These are phyloP conservation scores for Chamaetylas fuelleborni DNA, from an alignment of 2,113 vertebrate species.

Conservation along the genomic window DNA sequence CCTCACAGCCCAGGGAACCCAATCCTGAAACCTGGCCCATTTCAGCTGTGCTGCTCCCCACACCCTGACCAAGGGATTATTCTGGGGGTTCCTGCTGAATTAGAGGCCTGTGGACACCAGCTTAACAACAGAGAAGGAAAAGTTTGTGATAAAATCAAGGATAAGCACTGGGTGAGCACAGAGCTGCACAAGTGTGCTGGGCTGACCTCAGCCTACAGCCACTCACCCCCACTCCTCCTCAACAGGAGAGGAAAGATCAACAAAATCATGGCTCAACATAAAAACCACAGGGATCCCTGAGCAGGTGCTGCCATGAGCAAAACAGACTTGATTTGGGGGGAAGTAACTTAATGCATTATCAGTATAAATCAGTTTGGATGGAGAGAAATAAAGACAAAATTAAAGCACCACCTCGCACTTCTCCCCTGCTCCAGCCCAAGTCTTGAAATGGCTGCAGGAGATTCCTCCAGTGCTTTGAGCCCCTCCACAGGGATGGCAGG, in stretches of 20 bases:
- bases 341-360: not conserved
- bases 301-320: accelerated
- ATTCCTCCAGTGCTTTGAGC: not conserved
- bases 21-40: not conserved
- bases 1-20: not conserved
- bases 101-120: not conserved
- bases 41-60: not conserved
- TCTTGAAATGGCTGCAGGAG: accelerated
- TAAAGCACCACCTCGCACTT: not conserved
- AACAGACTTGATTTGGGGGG: not conserved
- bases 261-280: not conserved
- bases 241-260: not conserved
- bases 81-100: not conserved
- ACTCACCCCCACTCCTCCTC: not conserved
- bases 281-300: not conserved
- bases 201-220: not conserved
- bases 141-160: not conserved
- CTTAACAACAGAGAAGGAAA: not conserved
- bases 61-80: not conserved
- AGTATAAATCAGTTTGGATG: not conserved
- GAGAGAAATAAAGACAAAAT: not conserved
- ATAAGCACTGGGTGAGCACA: not conserved
- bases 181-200: not conserved
- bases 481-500: not conserved
- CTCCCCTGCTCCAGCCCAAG: not conserved